A percentile compares a stretch with the other conserved stretches of the same genome.
phyloP scores from a whole-genome alignment of 1,140 invertebrate species.

The Bombyx mori region DNA sequence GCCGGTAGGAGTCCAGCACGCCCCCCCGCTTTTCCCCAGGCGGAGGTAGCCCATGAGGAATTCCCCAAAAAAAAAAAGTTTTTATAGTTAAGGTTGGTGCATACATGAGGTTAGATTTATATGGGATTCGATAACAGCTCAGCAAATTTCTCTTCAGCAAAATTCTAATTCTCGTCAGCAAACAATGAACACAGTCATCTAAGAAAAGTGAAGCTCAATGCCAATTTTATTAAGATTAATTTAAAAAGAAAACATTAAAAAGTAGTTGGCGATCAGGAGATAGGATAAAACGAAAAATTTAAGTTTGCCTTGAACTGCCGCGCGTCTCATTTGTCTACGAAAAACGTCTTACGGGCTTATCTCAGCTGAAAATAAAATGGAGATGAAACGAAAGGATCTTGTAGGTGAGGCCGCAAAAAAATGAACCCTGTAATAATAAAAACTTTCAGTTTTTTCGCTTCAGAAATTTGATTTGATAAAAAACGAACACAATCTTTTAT shows the following conservation, averaged over 20 bases:
- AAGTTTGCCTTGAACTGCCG: neutral
- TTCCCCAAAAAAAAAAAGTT: too few species aligned
- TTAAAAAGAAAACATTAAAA: neutral
- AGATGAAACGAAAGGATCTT: slow-evolving; percentile 38
- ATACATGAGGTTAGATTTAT: too few species aligned
- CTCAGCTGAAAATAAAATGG: slow-evolving; percentile 40
- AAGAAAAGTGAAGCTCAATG: neutral
- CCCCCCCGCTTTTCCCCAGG: too few species aligned
- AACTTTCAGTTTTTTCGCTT: neutral
- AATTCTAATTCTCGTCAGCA: too few species aligned
- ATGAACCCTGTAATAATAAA: neutral
- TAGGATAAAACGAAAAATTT: neutral
- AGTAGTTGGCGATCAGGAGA: neutral
- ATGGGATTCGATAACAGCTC: too few species aligned
- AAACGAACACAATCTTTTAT: too few species aligned
- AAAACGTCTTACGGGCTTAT: slow-evolving; percentile 33
- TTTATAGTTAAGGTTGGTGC: too few species aligned
- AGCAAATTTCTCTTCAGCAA: too few species aligned
- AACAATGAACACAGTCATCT: too few species aligned
- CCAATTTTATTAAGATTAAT: neutral
- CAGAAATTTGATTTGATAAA: neutral
- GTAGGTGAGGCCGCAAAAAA: slow-evolving; percentile 18
- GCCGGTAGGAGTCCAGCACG: too few species aligned
- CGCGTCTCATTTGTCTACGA: slow-evolving; percentile 29
- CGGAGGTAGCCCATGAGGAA: too few species aligned